A percentile compares a stretch with the other conserved stretches of the same genome.
These are phyloP conservation scores for Noturus placidus DNA, from an alignment of 2,113 vertebrate genomes.

Conservation along the genomic window DNA sequence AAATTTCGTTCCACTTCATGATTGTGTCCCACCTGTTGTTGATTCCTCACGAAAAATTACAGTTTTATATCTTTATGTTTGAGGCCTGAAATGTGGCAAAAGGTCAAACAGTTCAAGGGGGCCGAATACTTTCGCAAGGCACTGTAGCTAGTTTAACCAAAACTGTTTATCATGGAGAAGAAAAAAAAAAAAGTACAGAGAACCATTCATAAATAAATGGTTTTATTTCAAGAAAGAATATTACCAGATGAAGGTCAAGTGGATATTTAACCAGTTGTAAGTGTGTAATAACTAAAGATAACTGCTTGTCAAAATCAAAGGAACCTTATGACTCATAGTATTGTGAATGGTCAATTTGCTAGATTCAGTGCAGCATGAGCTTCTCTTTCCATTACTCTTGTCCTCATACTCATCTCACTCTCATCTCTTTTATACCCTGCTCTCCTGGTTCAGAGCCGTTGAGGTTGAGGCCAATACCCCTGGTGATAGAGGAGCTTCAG, in stretches of 20 bases:
- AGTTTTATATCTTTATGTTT: too few relatives aligned
- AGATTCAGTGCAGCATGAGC: constrained; percentile 36
- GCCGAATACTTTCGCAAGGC: too few relatives aligned
- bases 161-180: neutral
- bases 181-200: neutral
- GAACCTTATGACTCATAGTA: constrained; percentile 72
- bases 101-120: too few relatives aligned
- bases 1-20: too few relatives aligned
- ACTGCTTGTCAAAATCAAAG: constrained; percentile 70
- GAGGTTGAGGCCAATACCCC: constrained; percentile 69
- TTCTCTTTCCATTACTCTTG: constrained; percentile 31
- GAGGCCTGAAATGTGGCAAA: too few relatives aligned
- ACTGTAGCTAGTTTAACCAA: neutral
- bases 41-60: too few relatives aligned
- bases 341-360: constrained; percentile 54
- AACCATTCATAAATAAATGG: constrained; percentile 44
- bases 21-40: too few relatives aligned
- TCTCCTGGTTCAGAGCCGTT: constrained; percentile 42
- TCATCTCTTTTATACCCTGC: constrained; percentile 66
- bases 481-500: constrained; percentile 62
- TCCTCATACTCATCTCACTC: constrained; percentile 58
- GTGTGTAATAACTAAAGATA: constrained; percentile 67
- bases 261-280: constrained; percentile 65
- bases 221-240: constrained; percentile 47
- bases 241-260: constrained; percentile 64